Percentiles rank a stretch among this genome's conserved stretches.
Conservation (phyloP, 2,888 invertebrate genomes). For the Nebria salina region DNA sequence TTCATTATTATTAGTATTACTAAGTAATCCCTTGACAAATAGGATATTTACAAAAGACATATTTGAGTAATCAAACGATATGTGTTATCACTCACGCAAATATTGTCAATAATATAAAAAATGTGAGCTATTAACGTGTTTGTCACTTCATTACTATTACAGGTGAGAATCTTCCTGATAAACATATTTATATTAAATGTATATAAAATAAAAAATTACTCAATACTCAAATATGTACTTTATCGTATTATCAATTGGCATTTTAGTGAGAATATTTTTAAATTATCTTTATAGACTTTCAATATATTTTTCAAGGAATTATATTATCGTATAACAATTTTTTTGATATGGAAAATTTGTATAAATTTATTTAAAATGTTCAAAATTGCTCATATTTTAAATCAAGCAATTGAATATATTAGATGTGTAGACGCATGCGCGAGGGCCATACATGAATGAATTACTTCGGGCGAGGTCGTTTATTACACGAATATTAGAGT, state of each 20-base stretch:
- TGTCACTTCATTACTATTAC: conserved; percentile 5
- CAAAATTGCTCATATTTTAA: no score
- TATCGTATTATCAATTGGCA: background rate
- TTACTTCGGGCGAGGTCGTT: no score
- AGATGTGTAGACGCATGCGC: no score
- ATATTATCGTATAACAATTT: no score
- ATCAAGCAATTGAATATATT: no score
- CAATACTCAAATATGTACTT: background rate
- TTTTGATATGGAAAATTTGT: no score
- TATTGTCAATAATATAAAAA: conserved; percentile 4
- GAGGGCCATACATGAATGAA: no score
- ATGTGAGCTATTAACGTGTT: conserved; percentile 2
- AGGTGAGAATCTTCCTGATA: conserved; percentile 14
- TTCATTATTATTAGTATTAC: background rate
- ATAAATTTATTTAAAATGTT: no score
- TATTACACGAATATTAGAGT: no score
- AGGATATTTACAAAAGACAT: background rate
- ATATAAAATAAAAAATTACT: background rate
- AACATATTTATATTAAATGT: background rate
- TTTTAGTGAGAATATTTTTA: background rate
- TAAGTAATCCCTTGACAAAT: background rate
- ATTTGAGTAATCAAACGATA: conserved; percentile 10
- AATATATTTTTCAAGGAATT: no score
- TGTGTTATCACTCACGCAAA: conserved; percentile 12
- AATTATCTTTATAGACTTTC: no score